phyloP scores from a whole-genome alignment of 2,113 vertebrate species.

The Oncorhynchus clarkii region DNA sequence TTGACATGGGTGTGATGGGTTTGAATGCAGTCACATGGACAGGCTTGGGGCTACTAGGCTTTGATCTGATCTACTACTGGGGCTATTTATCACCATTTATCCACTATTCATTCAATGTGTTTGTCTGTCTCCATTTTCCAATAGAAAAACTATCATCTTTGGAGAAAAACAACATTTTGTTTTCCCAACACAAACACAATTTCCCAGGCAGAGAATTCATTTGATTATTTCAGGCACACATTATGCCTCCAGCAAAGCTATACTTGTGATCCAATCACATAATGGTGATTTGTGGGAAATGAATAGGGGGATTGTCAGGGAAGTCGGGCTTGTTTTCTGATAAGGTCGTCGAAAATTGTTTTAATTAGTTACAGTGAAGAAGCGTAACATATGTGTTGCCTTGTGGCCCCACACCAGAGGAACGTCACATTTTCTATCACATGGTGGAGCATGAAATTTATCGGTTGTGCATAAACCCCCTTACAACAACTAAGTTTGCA shows the following conservation, averaged over 20 bases:
- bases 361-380: slow-evolving; percentile 86
- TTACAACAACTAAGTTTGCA: slow-evolving; percentile 82
- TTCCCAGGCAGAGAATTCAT: slow-evolving; percentile 71
- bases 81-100: slow-evolving; percentile 15
- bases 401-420: slow-evolving; percentile 72
- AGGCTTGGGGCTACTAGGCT: background rate
- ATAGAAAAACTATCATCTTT: slow-evolving; percentile 54
- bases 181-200: slow-evolving; percentile 64
- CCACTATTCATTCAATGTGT: slow-evolving; percentile 41
- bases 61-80: slow-evolving; percentile 33
- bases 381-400: slow-evolving; percentile 76
- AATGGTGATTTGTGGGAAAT: slow-evolving; percentile 72
- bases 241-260: slow-evolving; percentile 69
- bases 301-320: slow-evolving; percentile 68
- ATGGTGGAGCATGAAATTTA: slow-evolving; percentile 91
- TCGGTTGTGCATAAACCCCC: slow-evolving; percentile 82
- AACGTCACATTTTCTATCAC: slow-evolving; percentile 95
- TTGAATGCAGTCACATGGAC: slow-evolving; percentile 53
- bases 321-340: slow-evolving; percentile 76
- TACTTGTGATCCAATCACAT: slow-evolving; percentile 77
- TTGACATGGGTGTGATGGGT: slow-evolving; percentile 35
- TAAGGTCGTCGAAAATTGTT: slow-evolving; percentile 88
- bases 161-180: slow-evolving; percentile 74
- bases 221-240: slow-evolving; percentile 77
- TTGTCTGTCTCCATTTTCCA: slow-evolving; percentile 32